Evolutionary conservation across 1,140 invertebrate genomes (phyloP).

Genomic region (Atta cephalotes): DNA sequence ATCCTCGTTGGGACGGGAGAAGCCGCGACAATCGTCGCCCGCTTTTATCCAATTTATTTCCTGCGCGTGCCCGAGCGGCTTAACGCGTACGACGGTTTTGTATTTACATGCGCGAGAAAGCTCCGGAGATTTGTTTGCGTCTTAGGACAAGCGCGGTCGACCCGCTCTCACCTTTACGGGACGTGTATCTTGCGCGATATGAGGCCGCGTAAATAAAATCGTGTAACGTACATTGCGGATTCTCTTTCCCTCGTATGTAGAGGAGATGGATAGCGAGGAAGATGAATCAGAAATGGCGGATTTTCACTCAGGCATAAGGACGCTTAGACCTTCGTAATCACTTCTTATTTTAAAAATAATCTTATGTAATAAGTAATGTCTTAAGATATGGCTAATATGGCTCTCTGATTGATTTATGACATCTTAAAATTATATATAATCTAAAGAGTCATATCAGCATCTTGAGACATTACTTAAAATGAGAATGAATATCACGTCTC

Average conservation of each 20-base stretch:
- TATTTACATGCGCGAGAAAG: constrained; percentile 51
- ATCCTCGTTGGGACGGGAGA: constrained; percentile 9
- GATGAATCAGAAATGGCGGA: not conserved
- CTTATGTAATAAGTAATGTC: too few species aligned
- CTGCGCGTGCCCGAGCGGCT: constrained; percentile 51
- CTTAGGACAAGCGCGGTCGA: constrained; percentile 29
- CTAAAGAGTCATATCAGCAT: too few species aligned
- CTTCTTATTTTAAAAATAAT: too few species aligned
- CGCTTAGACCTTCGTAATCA: too few species aligned
- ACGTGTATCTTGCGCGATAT: constrained; percentile 26
- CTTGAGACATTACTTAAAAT: too few species aligned
- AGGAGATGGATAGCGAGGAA: not conserved
- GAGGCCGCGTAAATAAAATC: constrained; percentile 52
- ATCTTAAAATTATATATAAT: too few species aligned
- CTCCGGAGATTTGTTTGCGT: constrained; percentile 50
- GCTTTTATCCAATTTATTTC: constrained; percentile 60
- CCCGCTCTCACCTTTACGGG: not conserved
- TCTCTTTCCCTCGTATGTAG: not conserved
- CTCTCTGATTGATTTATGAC: too few species aligned
- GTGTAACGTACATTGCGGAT: not conserved
- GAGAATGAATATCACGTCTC: too few species aligned
- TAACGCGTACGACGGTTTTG: constrained; percentile 40
- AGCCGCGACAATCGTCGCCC: constrained; percentile 53
- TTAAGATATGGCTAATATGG: too few species aligned
- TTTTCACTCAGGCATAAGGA: not conserved